Evolutionary conservation across 2,797 vertebrate genomes (phyloP).

Genomic region (Spinus olivaceus): DNA sequence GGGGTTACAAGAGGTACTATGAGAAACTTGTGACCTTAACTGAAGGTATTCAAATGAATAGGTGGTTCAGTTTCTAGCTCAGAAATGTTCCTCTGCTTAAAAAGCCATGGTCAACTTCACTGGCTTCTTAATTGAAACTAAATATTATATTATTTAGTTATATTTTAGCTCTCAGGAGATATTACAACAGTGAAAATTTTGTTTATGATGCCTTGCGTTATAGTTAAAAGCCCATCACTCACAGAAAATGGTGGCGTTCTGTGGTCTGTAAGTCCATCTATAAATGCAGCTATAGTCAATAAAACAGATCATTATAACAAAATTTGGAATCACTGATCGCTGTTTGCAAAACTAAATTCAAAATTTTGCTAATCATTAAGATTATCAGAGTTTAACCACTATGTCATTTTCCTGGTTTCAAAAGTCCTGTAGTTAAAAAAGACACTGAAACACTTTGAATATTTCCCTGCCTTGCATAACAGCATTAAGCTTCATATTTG

Average conservation of each 20-base stretch:
- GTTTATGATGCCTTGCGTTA: background rate
- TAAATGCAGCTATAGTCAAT: background rate
- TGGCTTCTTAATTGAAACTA: background rate
- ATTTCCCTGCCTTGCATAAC: background rate
- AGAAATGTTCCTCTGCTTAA: background rate
- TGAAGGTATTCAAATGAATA: background rate
- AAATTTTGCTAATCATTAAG: background rate
- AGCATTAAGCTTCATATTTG: background rate
- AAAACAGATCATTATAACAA: background rate
- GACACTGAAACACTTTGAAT: background rate
- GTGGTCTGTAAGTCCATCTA: background rate
- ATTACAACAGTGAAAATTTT: background rate
- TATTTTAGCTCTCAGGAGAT: background rate
- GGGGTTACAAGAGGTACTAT: background rate
- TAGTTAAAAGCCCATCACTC: background rate
- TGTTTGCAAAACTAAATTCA: background rate
- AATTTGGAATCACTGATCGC: background rate
- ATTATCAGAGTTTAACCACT: background rate
- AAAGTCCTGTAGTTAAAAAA: background rate
- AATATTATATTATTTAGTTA: background rate
- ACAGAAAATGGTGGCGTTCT: background rate
- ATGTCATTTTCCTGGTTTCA: background rate
- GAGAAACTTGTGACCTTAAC: background rate
- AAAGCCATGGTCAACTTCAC: background rate
- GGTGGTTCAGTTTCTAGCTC: background rate